Conservation (phyloP, 2,888 invertebrate species). For the Arrhopalites spinosus region DNA sequence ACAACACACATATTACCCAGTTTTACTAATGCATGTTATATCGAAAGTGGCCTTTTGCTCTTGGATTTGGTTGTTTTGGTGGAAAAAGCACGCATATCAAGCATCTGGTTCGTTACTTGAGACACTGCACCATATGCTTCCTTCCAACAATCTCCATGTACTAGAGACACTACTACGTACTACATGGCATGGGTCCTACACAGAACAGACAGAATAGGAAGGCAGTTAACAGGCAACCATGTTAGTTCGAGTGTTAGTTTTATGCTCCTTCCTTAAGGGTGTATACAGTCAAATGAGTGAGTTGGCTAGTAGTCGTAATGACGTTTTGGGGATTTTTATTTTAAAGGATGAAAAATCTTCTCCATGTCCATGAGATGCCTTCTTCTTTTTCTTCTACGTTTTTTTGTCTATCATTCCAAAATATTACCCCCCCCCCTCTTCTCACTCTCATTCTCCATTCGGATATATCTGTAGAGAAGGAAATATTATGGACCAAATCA, state of each 20-base stretch:
- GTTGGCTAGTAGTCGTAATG: not conserved
- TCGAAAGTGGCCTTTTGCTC: constrained; percentile 49
- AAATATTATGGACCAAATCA: not conserved
- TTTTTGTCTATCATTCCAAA: not conserved
- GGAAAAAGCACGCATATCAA: constrained; percentile 44
- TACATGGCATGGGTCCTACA: no score
- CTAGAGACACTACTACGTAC: no score
- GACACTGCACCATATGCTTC: constrained; percentile 53
- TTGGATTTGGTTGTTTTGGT: constrained; percentile 50
- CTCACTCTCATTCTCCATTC: constrained; percentile 16
- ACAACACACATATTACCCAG: not conserved
- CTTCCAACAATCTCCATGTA: constrained; percentile 15
- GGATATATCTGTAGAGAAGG: no score
- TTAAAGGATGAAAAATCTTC: not conserved
- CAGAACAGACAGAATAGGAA: no score
- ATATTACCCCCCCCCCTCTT: constrained; percentile 10
- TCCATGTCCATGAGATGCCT: constrained; percentile 28
- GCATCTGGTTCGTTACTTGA: constrained; percentile 52
- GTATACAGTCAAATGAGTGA: not conserved
- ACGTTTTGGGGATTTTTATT: not conserved
- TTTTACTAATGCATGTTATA: constrained; percentile 22
- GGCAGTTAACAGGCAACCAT: not conserved
- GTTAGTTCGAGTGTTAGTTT: not conserved
- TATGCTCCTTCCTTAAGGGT: constrained; percentile 3
- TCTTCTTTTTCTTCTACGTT: constrained; percentile 8